Evolutionary conservation across 2,888 invertebrate species (phyloP).

Genomic region (Sinohyriopsis cumingii): DNA sequence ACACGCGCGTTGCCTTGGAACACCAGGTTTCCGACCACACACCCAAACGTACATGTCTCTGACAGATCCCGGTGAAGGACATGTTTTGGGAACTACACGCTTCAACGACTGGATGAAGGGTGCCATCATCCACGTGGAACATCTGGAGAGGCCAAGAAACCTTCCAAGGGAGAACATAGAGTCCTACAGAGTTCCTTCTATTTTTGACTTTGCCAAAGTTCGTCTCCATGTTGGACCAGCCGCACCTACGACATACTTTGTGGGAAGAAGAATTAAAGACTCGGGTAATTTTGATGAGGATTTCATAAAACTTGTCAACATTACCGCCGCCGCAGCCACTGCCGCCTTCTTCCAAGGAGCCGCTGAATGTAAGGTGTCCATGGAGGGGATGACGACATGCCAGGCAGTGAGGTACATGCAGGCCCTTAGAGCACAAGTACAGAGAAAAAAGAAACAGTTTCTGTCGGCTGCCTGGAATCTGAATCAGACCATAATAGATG

Average conservation of each 20-base stretch:
- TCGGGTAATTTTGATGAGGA: constrained; percentile 50
- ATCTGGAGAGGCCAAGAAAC: constrained; percentile 48
- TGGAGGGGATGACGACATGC: constrained; percentile 47
- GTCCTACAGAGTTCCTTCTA: constrained; percentile 51
- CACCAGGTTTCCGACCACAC: constrained; percentile 49
- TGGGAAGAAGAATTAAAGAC: constrained; percentile 46
- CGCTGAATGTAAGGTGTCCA: constrained; percentile 48
- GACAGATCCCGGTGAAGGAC: constrained; percentile 54
- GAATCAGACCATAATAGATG: constrained; percentile 41
- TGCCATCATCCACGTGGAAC: constrained; percentile 54
- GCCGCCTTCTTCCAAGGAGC: constrained; percentile 49
- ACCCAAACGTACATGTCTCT: constrained; percentile 54
- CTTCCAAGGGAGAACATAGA: constrained; percentile 43
- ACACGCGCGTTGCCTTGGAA: constrained; percentile 32
- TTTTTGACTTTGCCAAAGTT: constrained; percentile 46
- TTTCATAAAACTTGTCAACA: constrained; percentile 46
- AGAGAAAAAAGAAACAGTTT: constrained; percentile 36
- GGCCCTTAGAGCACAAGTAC: constrained; percentile 40
- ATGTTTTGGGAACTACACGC: constrained; percentile 49
- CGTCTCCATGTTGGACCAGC: constrained; percentile 47
- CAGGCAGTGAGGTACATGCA: constrained; percentile 48
- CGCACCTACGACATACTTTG: constrained; percentile 50
- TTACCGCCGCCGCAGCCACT: constrained; percentile 47
- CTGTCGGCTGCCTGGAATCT: constrained; percentile 54
- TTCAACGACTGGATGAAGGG: constrained; percentile 52